Percentiles rank a stretch among this genome's conserved stretches.
phyloP scores from a whole-genome alignment of 2,888 invertebrate genomes.

The Athalia circularis region DNA sequence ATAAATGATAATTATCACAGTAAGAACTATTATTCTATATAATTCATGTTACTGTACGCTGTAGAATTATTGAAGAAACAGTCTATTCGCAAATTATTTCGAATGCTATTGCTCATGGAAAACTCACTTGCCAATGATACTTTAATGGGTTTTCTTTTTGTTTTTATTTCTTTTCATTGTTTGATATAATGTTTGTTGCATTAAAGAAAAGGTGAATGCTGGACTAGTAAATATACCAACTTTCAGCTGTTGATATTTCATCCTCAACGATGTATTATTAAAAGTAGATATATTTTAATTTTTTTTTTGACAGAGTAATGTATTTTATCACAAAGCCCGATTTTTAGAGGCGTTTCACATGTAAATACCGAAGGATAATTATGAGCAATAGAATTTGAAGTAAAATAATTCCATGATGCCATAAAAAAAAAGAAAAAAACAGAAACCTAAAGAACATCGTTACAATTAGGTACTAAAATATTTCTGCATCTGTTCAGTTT shows the following conservation, averaged over 20 bases:
- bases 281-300: not conserved
- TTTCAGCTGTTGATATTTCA: no score
- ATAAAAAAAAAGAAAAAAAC: conserved; percentile 5
- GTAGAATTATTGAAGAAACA: conserved; percentile 7
- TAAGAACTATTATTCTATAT: conserved; percentile 39
- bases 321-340: not conserved
- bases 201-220: no score
- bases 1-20: conserved; percentile 18
- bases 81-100: conserved; percentile 17
- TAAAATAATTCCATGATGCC: conserved; percentile 35
- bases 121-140: conserved; percentile 26
- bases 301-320: not conserved
- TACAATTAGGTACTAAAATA: conserved; percentile 28
- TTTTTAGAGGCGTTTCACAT: not conserved
- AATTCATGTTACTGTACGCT: conserved; percentile 28
- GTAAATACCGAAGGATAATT: conserved; percentile 28
- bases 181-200: no score
- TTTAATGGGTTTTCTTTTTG: not conserved
- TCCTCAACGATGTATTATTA: not conserved
- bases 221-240: no score
- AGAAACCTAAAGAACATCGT: conserved; percentile 22
- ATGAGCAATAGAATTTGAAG: conserved; percentile 31
- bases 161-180: not conserved
- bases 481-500: not conserved
- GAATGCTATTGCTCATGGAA: conserved; percentile 36